These are phyloP conservation scores for Gortyna flavago DNA, from an alignment of 2,888 invertebrate genomes.

Conservation along the genomic window DNA sequence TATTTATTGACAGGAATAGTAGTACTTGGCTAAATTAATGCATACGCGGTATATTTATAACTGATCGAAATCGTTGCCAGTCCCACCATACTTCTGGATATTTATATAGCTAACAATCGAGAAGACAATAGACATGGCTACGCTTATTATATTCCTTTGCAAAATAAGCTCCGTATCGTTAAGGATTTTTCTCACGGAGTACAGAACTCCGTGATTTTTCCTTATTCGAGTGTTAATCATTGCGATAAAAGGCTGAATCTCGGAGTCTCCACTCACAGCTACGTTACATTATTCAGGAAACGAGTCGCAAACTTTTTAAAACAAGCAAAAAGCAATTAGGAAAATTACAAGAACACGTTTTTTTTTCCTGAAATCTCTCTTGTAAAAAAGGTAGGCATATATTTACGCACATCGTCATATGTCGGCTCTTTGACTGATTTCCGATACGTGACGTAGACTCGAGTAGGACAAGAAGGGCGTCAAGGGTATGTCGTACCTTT, in stretches of 20 bases:
- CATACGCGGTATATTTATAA: slow-evolving; percentile 4
- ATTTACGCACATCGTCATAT: slow-evolving; percentile 44
- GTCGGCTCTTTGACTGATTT: slow-evolving; percentile 61
- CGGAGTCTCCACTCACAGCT: slow-evolving; percentile 37
- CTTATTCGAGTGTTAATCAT: slow-evolving; percentile 56
- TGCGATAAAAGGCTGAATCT: slow-evolving; percentile 59
- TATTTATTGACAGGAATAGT: slow-evolving; percentile 28
- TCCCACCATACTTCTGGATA: not conserved
- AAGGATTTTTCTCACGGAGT: slow-evolving; percentile 46
- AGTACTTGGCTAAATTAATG: not conserved
- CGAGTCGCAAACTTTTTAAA: slow-evolving; percentile 50
- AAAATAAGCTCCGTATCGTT: slow-evolving; percentile 47
- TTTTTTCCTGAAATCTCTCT: slow-evolving; percentile 22
- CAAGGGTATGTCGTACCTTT: slow-evolving; percentile 61
- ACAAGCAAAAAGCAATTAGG: slow-evolving; percentile 51
- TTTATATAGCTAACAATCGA: slow-evolving; percentile 1
- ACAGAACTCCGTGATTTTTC: too few species aligned
- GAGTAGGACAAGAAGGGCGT: slow-evolving; percentile 52
- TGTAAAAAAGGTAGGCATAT: slow-evolving; percentile 37
- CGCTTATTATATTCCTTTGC: slow-evolving; percentile 50
- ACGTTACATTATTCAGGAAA: slow-evolving; percentile 52
- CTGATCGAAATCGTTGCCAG: not conserved
- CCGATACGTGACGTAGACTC: slow-evolving; percentile 59
- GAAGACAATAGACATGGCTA: slow-evolving; percentile 38
- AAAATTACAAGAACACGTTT: slow-evolving; percentile 51